These are phyloP conservation scores for Therioaphis trifolii DNA, from an alignment of 2,888 invertebrate genomes.

Conservation along the genomic window DNA sequence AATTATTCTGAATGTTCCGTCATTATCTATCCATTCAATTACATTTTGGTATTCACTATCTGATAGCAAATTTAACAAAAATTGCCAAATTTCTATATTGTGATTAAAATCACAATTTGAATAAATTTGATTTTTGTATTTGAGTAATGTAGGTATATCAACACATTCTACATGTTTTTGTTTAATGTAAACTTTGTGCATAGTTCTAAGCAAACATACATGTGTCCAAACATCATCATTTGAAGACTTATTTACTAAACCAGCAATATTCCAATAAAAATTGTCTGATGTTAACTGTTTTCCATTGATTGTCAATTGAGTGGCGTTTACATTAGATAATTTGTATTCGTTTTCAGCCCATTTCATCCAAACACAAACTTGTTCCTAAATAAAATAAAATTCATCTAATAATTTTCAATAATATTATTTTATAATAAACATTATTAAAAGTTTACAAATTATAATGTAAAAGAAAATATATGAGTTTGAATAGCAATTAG, in stretches of 20 bases:
- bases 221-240: constrained; percentile 57
- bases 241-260: constrained; percentile 32
- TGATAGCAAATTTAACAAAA: constrained; percentile 50
- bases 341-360: constrained; percentile 44
- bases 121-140: constrained; percentile 37
- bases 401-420: neutral
- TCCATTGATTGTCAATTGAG: constrained; percentile 28
- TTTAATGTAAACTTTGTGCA: constrained; percentile 40
- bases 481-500: too few species aligned
- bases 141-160: constrained; percentile 22
- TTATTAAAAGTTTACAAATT: too few species aligned
- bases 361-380: constrained; percentile 44
- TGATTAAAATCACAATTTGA: constrained; percentile 14
- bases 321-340: neutral
- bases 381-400: constrained; percentile 28
- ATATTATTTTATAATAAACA: constrained; percentile 1
- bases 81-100: constrained; percentile 47
- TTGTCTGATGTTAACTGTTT: constrained; percentile 41
- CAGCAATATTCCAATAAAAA: constrained; percentile 49
- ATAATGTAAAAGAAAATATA: too few species aligned
- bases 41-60: constrained; percentile 33
- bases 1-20: constrained; percentile 43
- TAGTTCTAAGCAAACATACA: constrained; percentile 40
- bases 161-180: constrained; percentile 24
- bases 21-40: constrained; percentile 48